Evolutionary conservation across 30 jellyfish, hydroid and myxozoan genomes (phyloP).

Genomic region (Clytia hemisphaerica): DNA sequence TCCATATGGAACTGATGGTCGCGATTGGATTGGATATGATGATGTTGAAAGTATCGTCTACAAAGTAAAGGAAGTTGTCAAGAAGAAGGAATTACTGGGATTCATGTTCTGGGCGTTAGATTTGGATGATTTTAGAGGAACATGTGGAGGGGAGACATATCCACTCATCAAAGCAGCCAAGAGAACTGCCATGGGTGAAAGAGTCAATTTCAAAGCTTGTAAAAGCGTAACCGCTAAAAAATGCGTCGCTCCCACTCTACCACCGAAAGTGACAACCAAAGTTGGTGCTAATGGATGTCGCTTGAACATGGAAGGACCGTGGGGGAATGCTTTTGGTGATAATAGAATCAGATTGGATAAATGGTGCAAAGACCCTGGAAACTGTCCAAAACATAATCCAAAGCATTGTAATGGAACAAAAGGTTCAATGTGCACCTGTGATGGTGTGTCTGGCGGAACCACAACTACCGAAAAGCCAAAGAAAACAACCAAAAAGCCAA

Average conservation of each 20-base stretch:
- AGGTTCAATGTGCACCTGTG: no score
- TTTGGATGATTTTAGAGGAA: slow-evolving; percentile 26
- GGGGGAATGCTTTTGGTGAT: neutral
- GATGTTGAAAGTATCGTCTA: slow-evolving; percentile 29
- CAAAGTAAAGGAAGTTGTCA: slow-evolving; percentile 12
- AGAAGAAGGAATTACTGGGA: slow-evolving; percentile 21
- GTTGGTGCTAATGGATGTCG: neutral
- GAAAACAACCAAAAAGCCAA: no score
- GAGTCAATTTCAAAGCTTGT: neutral
- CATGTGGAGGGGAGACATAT: slow-evolving; percentile 9
- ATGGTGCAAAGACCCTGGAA: slow-evolving; percentile 4
- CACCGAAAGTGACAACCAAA: no score
- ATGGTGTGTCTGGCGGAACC: no score
- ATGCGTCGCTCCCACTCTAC: neutral
- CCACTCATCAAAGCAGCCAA: slow-evolving; percentile 35
- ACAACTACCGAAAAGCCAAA: no score
- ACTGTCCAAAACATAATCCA: no score
- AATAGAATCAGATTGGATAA: neutral
- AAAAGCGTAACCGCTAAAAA: neutral
- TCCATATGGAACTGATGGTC: slow-evolving; percentile 30
- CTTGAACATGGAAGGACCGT: slow-evolving; percentile 2
- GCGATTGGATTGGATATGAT: slow-evolving; percentile 29
- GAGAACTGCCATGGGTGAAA: slow-evolving; percentile 1
- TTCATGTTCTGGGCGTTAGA: slow-evolving; percentile 45
- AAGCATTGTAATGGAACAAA: no score